Base-by-base conservation (phyloP, 2,113 vertebrate genomes). In the Mesitornis unicolor region DNA sequence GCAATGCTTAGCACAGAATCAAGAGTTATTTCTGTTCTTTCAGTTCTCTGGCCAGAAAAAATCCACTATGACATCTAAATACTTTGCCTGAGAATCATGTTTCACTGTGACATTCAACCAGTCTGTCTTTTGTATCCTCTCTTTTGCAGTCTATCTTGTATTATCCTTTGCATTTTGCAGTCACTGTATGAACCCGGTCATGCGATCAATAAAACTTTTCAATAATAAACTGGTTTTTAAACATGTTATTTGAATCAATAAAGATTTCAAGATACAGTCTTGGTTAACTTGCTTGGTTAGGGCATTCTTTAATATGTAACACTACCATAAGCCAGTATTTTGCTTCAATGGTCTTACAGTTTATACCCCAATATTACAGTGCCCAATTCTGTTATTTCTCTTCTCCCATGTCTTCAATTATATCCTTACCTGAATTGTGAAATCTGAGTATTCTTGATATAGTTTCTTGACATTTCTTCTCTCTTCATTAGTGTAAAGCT, bases 131-230 rank as follows among this genome's bases (percentile, higher is more conserved):
- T 54, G 16, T 56, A 60, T 31, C 16, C 43, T 80, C 29, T 31
- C 63, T 80, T 80, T 77, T 83, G 18, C 18, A 47, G 6, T 16
- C 29, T 73, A 35, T 59, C 53, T 50, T 64, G 8, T 31, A 36
- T 86, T 47, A 40, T 61, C 10, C 11, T 65, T 57, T 67, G 21
- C 19, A 36, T 77, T 83, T 76, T 65, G 16, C 28, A 69, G 64
- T 48, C 31, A 24, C 40, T 43, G 3, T 53, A 8, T 79, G 8
- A 40, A 45, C 35, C 35, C 0, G 0, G 12, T 81, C 35, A 35
- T 7, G 16, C 1, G 1, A 22, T 22, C 71, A 80, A 5, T 18
- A 81, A 63, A 48, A 56, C 12, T 56, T 65, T 51, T n/a, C 7
- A 4, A 11, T 7, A 47, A 9, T 26, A 24, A 64, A 29, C 54